Conservation (phyloP, 2,888 invertebrate species). For the Drosophila ezoana region DNA sequence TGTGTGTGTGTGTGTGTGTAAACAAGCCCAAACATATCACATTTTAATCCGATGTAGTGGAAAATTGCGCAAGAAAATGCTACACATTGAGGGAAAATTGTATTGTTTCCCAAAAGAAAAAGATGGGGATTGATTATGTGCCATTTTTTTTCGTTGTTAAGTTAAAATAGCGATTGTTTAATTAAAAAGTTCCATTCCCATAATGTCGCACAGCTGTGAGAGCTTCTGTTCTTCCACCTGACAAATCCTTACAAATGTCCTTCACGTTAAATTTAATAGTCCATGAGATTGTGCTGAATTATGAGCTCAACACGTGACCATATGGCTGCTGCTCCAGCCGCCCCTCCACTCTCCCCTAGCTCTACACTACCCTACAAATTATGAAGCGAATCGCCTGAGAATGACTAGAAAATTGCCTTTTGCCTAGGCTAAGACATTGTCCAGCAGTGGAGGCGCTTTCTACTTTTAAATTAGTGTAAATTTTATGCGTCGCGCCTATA, state of each 20-base stretch:
- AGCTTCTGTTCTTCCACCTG: constrained; percentile 3
- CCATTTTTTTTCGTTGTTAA: constrained; percentile 65
- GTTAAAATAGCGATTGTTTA: constrained; percentile 58
- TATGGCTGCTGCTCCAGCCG: constrained; percentile 46
- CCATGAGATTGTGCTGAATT: constrained; percentile 64
- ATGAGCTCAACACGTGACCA: constrained; percentile 76
- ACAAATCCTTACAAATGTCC: constrained; percentile 70
- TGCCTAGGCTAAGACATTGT: constrained; percentile 3
- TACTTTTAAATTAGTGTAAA: constrained; percentile 69
- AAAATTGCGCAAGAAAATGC: constrained; percentile 69
- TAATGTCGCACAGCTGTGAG: neutral
- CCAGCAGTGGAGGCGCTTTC: constrained; percentile 1
- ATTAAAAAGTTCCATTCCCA: constrained; percentile 50
- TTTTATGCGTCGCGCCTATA: constrained; percentile 55
- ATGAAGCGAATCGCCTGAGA: constrained; percentile 44
- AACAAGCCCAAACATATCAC: constrained; percentile 81
- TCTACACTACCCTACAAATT: constrained; percentile 24
- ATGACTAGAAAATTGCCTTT: constrained; percentile 50
- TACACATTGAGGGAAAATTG: constrained; percentile 53
- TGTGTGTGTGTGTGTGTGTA: constrained; percentile 50
- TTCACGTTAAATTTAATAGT: constrained; percentile 62
- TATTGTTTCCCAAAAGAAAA: constrained; percentile 45
- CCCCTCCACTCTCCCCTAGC: neutral
- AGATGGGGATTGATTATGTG: constrained; percentile 64
- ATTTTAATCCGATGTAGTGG: constrained; percentile 80